These are phyloP conservation scores for Colinus virginianus DNA, from an alignment of 2,113 vertebrate species.

Conservation along the genomic window DNA sequence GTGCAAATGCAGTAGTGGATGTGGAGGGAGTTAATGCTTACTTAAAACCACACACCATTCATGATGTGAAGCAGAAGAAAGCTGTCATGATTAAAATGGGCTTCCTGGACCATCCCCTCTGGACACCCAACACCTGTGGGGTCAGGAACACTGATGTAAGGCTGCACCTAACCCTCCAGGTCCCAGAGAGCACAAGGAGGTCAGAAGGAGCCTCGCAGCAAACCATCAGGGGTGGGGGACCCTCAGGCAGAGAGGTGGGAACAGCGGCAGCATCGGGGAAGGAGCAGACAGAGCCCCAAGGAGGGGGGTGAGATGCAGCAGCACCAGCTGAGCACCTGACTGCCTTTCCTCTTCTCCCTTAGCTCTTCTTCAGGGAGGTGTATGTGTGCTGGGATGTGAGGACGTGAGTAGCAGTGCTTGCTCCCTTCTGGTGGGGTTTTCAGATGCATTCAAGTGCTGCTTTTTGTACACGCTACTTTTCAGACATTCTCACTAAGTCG, in stretches of 20 bases:
- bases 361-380: not conserved
- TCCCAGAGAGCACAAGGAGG: fast-evolving
- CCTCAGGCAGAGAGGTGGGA: not conserved
- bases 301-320: not conserved
- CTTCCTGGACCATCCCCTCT: not conserved
- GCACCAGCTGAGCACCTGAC: not conserved
- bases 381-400: not conserved
- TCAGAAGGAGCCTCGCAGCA: not conserved
- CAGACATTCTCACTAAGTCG: not conserved
- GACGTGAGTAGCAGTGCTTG: fast-evolving
- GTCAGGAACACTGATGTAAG: not conserved
- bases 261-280: not conserved
- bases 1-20: not conserved
- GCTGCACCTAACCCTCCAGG: fast-evolving
- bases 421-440: not conserved
- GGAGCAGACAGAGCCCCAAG: not conserved
- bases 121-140: not conserved
- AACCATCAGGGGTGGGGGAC: fast-evolving
- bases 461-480: not conserved
- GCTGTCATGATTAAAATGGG: fast-evolving
- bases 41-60: not conserved
- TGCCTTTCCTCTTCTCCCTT: fast-evolving
- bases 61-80: not conserved
- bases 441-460: not conserved
- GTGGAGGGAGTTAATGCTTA: not conserved